A percentile compares a stretch with the other conserved stretches of the same genome.
Evolutionary conservation across 2,113 vertebrate species (phyloP).

Genomic region (Gulo gulo): DNA sequence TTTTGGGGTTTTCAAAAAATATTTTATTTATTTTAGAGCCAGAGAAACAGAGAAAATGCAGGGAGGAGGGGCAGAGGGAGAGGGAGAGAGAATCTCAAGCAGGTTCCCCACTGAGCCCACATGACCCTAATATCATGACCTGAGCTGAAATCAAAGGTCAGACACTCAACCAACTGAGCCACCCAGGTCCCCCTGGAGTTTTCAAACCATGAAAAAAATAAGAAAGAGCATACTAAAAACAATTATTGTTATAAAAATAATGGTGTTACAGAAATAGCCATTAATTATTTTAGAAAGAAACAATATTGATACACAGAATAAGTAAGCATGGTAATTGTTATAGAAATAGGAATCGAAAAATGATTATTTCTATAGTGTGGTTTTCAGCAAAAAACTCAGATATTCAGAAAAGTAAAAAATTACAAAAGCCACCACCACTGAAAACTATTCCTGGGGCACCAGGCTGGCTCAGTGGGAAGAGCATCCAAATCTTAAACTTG

Average conservation of each 20-base stretch:
- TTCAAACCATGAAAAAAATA: background rate
- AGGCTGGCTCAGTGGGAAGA: background rate
- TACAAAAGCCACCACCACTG: background rate
- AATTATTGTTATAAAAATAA: constrained; percentile 1
- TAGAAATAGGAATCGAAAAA: background rate
- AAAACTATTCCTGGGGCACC: background rate
- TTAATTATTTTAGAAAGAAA: background rate
- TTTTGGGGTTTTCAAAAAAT: background rate
- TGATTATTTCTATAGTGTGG: background rate
- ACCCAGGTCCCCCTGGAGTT: background rate
- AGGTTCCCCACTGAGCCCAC: background rate
- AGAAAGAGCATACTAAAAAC: background rate
- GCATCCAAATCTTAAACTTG: background rate
- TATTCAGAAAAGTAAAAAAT: constrained; percentile 9
- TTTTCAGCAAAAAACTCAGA: background rate
- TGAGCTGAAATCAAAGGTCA: background rate
- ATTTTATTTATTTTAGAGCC: background rate
- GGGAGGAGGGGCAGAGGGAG: background rate
- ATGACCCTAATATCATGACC: background rate
- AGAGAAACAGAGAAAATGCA: background rate
- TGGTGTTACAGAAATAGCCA: background rate
- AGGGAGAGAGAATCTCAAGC: background rate
- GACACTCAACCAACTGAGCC: background rate
- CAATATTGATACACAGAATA: background rate
- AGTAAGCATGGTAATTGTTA: background rate